Base-by-base conservation (phyloP, 2,797 vertebrate species). In the Gallinago solitaria region DNA sequence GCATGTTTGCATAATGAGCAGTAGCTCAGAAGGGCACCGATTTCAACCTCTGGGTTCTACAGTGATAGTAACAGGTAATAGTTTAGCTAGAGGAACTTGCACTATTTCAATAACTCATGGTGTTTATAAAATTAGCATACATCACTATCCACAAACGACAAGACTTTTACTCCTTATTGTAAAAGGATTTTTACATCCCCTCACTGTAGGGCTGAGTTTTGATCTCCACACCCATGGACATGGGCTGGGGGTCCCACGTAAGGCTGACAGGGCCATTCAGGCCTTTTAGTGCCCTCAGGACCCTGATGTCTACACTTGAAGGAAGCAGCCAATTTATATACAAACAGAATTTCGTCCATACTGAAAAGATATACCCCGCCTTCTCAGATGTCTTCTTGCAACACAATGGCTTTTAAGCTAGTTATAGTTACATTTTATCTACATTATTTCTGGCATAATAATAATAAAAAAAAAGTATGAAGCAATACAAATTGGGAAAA, bases 1-100 rank as follows among this genome's bases (percentile, higher is more conserved):
- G 48, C 9, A 0, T 4, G 2, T 69, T 76, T 54, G 53, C 4
- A 24, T 9, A 64, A 45, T 0, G 0, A 85, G 43, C 39, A 57
- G 11, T 19, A 47, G 13, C 67, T 33, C 61, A 60, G 54, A 70
- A 67, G 33, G 27, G 11, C 60, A 53, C 70, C 67, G 54, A 74
- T 54, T 81, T 67, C 64, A 92, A 85, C 17, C 21, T 71, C 27
- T 16, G 5, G 27, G 41, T 59, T 39, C 27, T 83, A 43, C 30
- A 91, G 32, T 12, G 69, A 59, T 56, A 84, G 76, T 6, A 95
- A 37, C 28, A 74, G 24, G 27, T 25, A 75, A 54, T 65, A 60
- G 63, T 91, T 86, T 32, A 88, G 51, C 5, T 12, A 21, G 9
- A 89, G 48, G 16, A 54, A 15, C 63, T 79, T 84, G 23, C 56